phyloP scores from a whole-genome alignment of 2,797 vertebrate species.

The Pseudochirops corinnae region DNA sequence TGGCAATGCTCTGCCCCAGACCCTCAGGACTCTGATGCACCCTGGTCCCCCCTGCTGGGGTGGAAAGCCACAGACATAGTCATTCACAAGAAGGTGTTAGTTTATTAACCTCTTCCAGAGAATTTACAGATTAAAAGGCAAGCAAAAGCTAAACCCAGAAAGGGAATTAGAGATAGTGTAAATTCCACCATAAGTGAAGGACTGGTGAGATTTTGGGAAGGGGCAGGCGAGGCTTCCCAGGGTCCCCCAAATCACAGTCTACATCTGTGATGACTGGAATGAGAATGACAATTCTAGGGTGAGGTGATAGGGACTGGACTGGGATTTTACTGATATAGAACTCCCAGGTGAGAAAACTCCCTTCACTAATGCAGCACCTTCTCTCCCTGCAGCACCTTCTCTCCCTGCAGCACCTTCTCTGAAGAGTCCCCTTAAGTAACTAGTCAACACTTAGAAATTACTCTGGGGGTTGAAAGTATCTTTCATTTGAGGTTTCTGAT shows the following conservation, averaged over 20 bases:
- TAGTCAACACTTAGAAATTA: neutral
- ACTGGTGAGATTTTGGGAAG: neutral
- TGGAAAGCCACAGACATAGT: neutral
- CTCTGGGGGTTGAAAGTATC: accelerated
- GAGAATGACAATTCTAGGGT: neutral
- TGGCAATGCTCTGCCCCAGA: neutral
- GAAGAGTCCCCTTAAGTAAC: neutral
- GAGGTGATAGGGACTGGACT: neutral
- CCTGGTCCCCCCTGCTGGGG: neutral
- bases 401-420: neutral
- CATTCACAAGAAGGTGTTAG: neutral
- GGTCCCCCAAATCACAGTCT: neutral
- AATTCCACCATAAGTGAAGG: neutral
- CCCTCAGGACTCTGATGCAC: neutral
- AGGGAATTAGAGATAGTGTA: neutral
- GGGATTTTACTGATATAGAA: neutral
- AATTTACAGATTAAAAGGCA: neutral
- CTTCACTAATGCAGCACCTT: neutral
- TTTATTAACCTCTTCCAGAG: neutral
- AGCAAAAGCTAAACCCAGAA: neutral
- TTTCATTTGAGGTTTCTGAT: accelerated
- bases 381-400: neutral
- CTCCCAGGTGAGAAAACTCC: neutral
- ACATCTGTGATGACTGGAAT: neutral
- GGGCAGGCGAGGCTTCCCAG: neutral